Evolutionary conservation across 2,888 invertebrate species (phyloP).

Genomic region (Drosophila austrosaltans): DNA sequence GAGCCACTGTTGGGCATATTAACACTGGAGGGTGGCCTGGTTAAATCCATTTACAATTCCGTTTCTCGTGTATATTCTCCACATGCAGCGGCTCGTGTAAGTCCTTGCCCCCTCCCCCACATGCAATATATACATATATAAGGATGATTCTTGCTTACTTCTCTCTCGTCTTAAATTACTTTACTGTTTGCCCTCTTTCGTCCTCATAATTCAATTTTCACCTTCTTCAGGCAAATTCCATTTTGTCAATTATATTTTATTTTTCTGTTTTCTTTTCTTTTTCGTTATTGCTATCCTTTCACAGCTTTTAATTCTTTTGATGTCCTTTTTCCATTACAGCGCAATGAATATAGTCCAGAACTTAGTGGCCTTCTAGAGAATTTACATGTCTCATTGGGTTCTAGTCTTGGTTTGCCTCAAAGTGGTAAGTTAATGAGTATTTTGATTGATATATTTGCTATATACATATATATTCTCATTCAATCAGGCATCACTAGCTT

Average conservation of each 20-base stretch:
- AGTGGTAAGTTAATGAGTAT: conserved; percentile 72
- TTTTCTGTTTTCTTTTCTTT: conserved; percentile 47
- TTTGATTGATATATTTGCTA: not conserved
- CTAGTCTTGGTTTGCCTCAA: conserved; percentile 82
- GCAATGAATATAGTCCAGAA: conserved; percentile 82
- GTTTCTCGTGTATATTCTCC: conserved; percentile 84
- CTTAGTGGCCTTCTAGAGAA: conserved; percentile 82
- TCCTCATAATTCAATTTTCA: conserved; percentile 70
- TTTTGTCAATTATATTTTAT: conserved; percentile 65
- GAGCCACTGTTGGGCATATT: conserved; percentile 83
- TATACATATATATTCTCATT: not conserved
- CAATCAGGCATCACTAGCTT: conserved; percentile 79
- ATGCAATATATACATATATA: conserved; percentile 26
- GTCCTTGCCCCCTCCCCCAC: conserved; percentile 37
- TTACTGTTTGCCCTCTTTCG: conserved; percentile 62
- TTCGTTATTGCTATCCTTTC: conserved; percentile 9
- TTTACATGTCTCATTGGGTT: conserved; percentile 82
- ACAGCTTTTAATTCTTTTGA: conserved; percentile 6
- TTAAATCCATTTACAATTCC: conserved; percentile 84
- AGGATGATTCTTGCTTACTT: conserved; percentile 29
- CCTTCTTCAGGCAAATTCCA: conserved; percentile 55
- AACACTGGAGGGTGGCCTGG: conserved; percentile 84
- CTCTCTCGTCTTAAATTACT: conserved; percentile 61
- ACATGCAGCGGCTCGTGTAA: conserved; percentile 81
- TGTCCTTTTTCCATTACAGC: conserved; percentile 51